Evolutionary conservation across 2,888 invertebrate genomes (phyloP), one percentile per base, ranked within the genome.

Genomic region (Acheta domesticus): DNA sequence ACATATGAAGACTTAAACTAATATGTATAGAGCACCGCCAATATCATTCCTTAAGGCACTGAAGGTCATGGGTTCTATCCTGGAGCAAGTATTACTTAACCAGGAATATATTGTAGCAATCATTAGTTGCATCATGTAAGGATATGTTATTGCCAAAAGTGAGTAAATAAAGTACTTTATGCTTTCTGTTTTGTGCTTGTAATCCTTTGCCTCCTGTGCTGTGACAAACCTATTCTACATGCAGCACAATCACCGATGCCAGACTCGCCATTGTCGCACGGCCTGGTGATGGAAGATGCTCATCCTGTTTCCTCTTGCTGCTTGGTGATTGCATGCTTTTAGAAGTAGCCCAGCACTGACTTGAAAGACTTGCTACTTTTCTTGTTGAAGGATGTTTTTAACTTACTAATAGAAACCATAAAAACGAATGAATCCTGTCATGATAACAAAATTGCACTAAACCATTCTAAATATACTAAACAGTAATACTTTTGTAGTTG

Each of bases 251-350:
- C 36, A 36, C 36, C 36, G 36, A 36, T 36, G 36, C 36, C 36
- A 36, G 36, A 36, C 36, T 36, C 62, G n/a, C n/a, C 62, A 62
- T 62, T n/a, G n/a, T 62, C n/a, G 16, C 62, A 62, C 14, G 62
- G 62, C 62, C 62, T 62, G 62, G 62, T 62, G 62, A 62, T 62
- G 62, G 16, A 62, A 62, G n/a, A 62, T 62, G n/a, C 62, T 62
- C 62, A 62, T n/a, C 62, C 16, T 62, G 14, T n/a, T 62, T 19
- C 62, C n/a, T 62, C 62, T 62, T 62, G 62, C 62, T 62, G 62
- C 62, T 62, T 62, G 62, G 62, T 36, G n/a, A 62, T 62, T 62
- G 62, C 62, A 62, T 62, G 62, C n/a, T 36, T 36, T 36, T 36
- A 36, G 36, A 36, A 36, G 36, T 36, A 36, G 36, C 36, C 36